phyloP scores from a whole-genome alignment of 1,140 invertebrate species.

The Vanessa atalanta region DNA sequence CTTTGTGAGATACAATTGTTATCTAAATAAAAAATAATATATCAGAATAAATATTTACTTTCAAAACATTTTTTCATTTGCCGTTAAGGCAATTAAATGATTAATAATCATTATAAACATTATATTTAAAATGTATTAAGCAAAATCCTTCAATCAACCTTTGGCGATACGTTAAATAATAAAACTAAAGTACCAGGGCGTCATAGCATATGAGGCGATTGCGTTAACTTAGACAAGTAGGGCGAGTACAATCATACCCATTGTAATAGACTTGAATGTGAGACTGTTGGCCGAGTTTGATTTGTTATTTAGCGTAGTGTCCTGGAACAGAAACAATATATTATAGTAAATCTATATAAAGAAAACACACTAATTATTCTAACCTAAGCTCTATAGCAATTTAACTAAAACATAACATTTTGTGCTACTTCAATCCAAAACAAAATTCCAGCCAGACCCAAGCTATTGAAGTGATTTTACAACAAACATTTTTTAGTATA shows the following conservation, averaged over 20 bases:
- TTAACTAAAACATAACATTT: no score
- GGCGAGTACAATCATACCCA: constrained; percentile 15
- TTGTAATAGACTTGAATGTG: constrained; percentile 14
- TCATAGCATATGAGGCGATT: constrained; percentile 8
- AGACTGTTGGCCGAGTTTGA: constrained; percentile 26
- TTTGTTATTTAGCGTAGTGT: constrained; percentile 2
- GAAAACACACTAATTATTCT: not conserved
- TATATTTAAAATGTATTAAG: constrained; percentile 5
- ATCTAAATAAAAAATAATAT: no score
- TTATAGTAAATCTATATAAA: not conserved
- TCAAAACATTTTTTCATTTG: no score
- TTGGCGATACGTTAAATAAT: constrained; percentile 13
- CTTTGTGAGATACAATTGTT: no score
- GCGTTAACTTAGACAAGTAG: constrained; percentile 19
- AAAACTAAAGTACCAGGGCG: constrained; percentile 26
- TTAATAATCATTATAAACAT: not conserved
- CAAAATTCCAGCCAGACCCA: no score
- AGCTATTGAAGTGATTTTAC: not conserved
- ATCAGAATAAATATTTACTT: no score
- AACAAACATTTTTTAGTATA: no score
- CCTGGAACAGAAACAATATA: constrained; percentile 19
- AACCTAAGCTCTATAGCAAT: no score
- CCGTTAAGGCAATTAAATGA: not conserved
- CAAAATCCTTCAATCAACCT: constrained; percentile 23
- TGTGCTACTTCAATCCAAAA: no score